phyloP scores from a whole-genome alignment of 1,140 invertebrate genomes.

The Nixonia krombeini region DNA sequence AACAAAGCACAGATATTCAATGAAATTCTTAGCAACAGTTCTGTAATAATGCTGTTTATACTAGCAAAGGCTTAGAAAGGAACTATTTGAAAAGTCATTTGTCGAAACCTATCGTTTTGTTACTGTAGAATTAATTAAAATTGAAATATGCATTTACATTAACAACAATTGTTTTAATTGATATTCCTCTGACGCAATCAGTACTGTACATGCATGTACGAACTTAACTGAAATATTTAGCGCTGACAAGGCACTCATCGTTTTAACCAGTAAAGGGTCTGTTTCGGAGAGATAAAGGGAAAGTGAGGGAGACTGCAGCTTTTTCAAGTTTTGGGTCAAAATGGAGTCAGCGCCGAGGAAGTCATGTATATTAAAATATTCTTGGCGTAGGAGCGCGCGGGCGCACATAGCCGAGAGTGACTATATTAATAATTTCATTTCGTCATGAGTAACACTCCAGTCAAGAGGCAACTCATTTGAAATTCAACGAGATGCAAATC shows the following conservation, averaged over 20 bases:
- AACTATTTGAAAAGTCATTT: too few relatives aligned
- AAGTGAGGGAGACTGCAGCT: constrained; percentile 40
- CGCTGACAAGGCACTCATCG: constrained; percentile 48
- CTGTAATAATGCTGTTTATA: too few relatives aligned
- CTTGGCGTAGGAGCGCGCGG: constrained; percentile 25
- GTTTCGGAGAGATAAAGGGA: constrained; percentile 22
- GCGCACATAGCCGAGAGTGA: constrained; percentile 40
- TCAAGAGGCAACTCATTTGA: constrained; percentile 56
- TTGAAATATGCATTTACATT: neutral
- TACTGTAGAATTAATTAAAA: too few relatives aligned
- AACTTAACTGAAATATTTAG: constrained; percentile 40
- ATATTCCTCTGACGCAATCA: constrained; percentile 11
- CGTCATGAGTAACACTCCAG: constrained; percentile 54
- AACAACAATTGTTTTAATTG: constrained; percentile 12
- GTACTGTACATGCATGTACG: constrained; percentile 6
- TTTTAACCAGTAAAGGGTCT: constrained; percentile 30
- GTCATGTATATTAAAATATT: constrained; percentile 56
- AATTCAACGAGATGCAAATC: constrained; percentile 66
- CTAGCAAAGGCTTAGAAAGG: too few relatives aligned
- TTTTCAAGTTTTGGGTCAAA: constrained; percentile 57
- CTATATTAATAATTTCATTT: constrained; percentile 64
- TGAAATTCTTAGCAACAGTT: too few relatives aligned
- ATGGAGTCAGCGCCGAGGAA: constrained; percentile 29
- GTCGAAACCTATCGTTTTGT: too few relatives aligned
- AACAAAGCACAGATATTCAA: too few relatives aligned